A percentile compares a stretch with the other conserved stretches of the same genome.
Evolutionary conservation across 2,113 vertebrate species (phyloP).

Genomic region (human (Homo sapiens)): GRCh38 chr1:48646001-48646500

Average conservation of each 20-base stretch:
- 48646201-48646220: neutral
- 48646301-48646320: neutral
- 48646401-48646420: neutral
- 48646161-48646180: neutral
- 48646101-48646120: neutral
- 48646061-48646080: neutral
- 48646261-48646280: neutral
- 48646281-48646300: neutral
- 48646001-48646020: neutral
- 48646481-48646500: neutral
- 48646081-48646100: neutral
- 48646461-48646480: neutral
- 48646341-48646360: neutral
- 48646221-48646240: neutral
- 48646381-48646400: neutral
- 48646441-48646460: neutral
- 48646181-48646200: neutral
- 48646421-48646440: neutral
- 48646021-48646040: neutral
- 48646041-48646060: neutral
- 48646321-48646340: neutral
- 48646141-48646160: neutral
- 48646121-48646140: neutral
- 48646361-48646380: neutral
- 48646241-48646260: accelerated